Evolutionary conservation across 2,888 invertebrate genomes (phyloP).

Genomic region (Ophonus ardosiacus): DNA sequence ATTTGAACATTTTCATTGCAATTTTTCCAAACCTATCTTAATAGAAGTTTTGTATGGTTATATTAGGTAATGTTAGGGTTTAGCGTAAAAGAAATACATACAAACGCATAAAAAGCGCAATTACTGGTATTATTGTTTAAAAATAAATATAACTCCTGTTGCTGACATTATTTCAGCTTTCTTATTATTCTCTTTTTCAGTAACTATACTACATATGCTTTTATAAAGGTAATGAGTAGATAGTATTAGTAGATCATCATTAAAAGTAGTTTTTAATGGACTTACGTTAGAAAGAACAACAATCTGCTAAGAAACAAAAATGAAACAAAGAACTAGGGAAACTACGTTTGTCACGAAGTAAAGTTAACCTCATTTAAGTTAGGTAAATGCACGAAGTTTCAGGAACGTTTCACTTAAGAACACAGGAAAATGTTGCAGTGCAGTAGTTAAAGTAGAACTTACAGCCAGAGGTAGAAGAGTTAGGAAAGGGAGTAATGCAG

Average conservation of each 20-base stretch:
- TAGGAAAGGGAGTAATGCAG: background rate
- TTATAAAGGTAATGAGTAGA: background rate
- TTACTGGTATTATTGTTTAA: no score
- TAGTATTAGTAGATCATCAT: background rate
- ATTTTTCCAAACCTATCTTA: no score
- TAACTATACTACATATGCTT: background rate
- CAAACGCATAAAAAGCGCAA: no score
- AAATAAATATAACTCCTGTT: background rate
- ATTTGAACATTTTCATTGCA: no score
- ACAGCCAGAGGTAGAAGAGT: background rate
- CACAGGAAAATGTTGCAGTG: constrained; percentile 7
- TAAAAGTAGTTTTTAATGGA: background rate
- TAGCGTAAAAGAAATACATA: no score
- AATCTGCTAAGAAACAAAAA: constrained; percentile 2
- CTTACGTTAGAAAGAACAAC: background rate
- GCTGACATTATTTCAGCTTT: no score
- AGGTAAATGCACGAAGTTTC: constrained; percentile 28
- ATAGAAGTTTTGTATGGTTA: no score
- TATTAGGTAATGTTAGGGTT: no score
- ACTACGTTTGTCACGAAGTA: constrained; percentile 35
- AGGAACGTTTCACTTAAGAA: constrained; percentile 14
- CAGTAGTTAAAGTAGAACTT: background rate
- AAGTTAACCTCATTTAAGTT: constrained; percentile 47
- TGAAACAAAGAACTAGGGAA: constrained; percentile 7
- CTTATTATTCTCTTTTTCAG: no score